These are phyloP conservation scores for Drosophila subobscura DNA, from an alignment of 1,140 invertebrate genomes.

Conservation along the genomic window DNA sequence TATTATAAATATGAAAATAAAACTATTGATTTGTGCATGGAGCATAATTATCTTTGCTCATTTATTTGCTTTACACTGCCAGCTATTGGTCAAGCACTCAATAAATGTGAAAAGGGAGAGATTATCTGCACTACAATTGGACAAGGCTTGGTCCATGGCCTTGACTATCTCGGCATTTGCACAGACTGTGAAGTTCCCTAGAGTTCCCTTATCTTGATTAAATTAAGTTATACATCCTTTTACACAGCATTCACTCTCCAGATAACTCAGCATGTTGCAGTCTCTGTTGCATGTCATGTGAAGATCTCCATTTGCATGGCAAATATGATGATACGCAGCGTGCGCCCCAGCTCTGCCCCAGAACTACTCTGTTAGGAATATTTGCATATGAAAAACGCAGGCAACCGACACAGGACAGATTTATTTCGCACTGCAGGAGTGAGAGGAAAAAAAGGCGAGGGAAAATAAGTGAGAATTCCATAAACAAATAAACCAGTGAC, in stretches of 20 bases:
- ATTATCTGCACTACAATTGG: not conserved
- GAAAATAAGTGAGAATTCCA: conserved; percentile 44
- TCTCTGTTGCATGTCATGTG: too few relatives aligned
- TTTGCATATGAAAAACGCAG: conserved; percentile 45
- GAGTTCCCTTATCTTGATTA: not conserved
- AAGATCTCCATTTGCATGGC: too few relatives aligned
- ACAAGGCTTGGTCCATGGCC: not conserved
- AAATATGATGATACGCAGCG: conserved; percentile 17
- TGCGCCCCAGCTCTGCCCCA: not conserved
- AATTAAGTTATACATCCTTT: conserved; percentile 10
- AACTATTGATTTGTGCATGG: too few relatives aligned
- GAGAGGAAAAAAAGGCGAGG: not conserved
- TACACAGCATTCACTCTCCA: too few relatives aligned
- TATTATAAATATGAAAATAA: too few relatives aligned
- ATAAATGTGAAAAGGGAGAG: not conserved
- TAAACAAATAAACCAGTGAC: conserved; percentile 67
- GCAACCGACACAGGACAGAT: conserved; percentile 28
- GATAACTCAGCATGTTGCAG: not conserved
- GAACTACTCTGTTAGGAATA: conserved; percentile 2
- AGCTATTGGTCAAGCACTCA: not conserved
- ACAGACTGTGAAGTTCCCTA: not conserved
- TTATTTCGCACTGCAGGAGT: conserved; percentile 18
- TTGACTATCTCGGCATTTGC: conserved; percentile 5
- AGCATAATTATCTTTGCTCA: too few relatives aligned
- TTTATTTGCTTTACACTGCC: too few relatives aligned